Percentiles rank a stretch among this genome's conserved stretches.
Evolutionary conservation across 2,113 vertebrate species (phyloP).

Genomic region (Chaetura pelagica): DNA sequence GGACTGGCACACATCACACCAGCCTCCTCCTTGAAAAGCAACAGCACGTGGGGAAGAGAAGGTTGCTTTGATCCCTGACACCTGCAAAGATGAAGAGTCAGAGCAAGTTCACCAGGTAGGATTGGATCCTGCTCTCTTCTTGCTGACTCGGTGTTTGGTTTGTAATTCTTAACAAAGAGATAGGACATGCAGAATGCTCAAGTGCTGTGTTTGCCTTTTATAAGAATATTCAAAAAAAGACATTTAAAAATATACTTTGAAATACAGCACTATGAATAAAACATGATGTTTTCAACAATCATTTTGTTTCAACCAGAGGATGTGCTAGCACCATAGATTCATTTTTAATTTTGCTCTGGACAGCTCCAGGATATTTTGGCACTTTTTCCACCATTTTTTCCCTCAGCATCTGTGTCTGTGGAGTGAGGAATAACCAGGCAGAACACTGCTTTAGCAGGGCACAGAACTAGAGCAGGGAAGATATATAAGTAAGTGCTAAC

Average conservation of each 20-base stretch:
- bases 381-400: background rate
- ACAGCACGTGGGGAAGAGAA: fast-evolving
- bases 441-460: background rate
- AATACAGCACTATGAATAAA: constrained; percentile 5
- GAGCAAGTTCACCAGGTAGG: fast-evolving
- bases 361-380: background rate
- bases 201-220: background rate
- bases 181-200: background rate
- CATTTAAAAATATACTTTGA: background rate
- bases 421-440: background rate
- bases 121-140: background rate
- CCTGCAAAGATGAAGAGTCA: background rate
- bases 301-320: background rate
- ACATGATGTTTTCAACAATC: background rate
- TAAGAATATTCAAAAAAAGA: background rate
- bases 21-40: background rate
- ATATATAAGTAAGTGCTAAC: background rate
- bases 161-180: background rate
- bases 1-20: fast-evolving
- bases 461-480: background rate
- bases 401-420: background rate
- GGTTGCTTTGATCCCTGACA: fast-evolving
- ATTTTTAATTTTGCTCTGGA: constrained; percentile 16
- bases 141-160: background rate
- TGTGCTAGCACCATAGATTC: background rate